Percentiles rank a stretch among this genome's conserved stretches.
Evolutionary conservation across 2,797 vertebrate species (phyloP).

Genomic region (Anas acuta): DNA sequence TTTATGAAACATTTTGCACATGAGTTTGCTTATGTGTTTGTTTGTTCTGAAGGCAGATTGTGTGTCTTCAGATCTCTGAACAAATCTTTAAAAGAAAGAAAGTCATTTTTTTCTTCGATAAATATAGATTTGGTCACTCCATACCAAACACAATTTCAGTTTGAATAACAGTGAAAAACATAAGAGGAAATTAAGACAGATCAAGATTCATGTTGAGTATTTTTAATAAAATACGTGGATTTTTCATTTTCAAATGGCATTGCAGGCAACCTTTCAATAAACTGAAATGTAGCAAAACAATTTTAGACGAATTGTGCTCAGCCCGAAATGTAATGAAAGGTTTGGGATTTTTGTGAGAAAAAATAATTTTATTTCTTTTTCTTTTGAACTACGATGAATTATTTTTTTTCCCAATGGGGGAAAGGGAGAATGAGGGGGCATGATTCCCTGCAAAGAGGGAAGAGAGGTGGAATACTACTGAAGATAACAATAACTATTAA

Average conservation of each 20-base stretch:
- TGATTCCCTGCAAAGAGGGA: too few relatives aligned
- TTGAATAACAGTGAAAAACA: background rate
- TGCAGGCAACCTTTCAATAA: background rate
- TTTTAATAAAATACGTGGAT: background rate
- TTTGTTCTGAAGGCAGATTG: background rate
- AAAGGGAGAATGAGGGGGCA: too few relatives aligned
- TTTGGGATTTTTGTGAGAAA: background rate
- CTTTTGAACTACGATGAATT: fast-evolving
- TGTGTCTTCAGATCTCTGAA: background rate
- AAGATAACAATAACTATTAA: background rate
- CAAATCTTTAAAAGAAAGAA: background rate
- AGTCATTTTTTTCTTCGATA: background rate
- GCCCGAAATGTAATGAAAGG: background rate
- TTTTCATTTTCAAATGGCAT: background rate
- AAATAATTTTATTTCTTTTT: background rate
- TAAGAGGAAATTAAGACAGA: background rate
- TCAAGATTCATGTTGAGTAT: background rate
- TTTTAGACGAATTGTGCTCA: background rate
- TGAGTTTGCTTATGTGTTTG: background rate
- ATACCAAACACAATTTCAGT: background rate
- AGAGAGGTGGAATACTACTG: background rate
- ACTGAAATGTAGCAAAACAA: background rate
- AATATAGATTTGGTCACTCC: background rate
- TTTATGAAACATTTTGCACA: background rate
- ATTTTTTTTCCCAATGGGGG: background rate